A percentile compares a stretch with the other conserved stretches of the same genome.
phyloP scores from a whole-genome alignment of 2,888 invertebrate genomes.

The Malthinus flaveolus region DNA sequence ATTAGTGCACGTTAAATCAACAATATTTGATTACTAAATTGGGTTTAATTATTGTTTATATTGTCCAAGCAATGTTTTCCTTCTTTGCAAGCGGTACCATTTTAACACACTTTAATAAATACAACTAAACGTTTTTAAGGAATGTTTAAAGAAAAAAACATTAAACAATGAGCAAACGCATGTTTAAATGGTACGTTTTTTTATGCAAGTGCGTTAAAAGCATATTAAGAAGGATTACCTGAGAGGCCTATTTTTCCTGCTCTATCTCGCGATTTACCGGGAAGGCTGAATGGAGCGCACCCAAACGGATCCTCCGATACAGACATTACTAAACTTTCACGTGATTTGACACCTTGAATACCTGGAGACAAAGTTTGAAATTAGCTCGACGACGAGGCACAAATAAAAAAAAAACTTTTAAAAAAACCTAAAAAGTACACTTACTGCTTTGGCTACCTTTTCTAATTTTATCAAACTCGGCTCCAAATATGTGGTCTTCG shows the following conservation, averaged over 20 bases:
- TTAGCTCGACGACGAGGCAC: neutral
- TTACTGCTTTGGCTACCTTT: slow-evolving; percentile 78
- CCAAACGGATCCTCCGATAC: slow-evolving; percentile 76
- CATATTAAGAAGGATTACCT: slow-evolving; percentile 53
- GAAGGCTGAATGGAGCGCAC: slow-evolving; percentile 79
- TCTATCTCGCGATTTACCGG: slow-evolving; percentile 56
- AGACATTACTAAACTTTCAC: slow-evolving; percentile 71
- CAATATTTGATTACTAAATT: neutral
- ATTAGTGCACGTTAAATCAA: slow-evolving; percentile 1
- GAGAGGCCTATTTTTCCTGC: slow-evolving; percentile 46
- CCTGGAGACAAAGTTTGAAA: slow-evolving; percentile 48
- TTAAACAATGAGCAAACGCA: too few species aligned
- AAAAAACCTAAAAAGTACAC: slow-evolving; percentile 39
- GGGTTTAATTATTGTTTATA: slow-evolving; percentile 15
- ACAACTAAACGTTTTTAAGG: neutral
- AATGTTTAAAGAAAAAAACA: neutral
- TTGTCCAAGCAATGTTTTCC: slow-evolving; percentile 20
- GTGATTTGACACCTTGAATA: slow-evolving; percentile 69
- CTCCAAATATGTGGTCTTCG: slow-evolving; percentile 81
- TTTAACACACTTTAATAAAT: neutral
- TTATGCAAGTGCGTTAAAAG: neutral
- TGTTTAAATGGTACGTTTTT: too few species aligned
- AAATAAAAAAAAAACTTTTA: neutral
- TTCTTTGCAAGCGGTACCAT: neutral
- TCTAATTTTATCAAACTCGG: slow-evolving; percentile 80